phyloP scores from a whole-genome alignment of 2,797 vertebrate genomes.

The Syngnathus acus region DNA sequence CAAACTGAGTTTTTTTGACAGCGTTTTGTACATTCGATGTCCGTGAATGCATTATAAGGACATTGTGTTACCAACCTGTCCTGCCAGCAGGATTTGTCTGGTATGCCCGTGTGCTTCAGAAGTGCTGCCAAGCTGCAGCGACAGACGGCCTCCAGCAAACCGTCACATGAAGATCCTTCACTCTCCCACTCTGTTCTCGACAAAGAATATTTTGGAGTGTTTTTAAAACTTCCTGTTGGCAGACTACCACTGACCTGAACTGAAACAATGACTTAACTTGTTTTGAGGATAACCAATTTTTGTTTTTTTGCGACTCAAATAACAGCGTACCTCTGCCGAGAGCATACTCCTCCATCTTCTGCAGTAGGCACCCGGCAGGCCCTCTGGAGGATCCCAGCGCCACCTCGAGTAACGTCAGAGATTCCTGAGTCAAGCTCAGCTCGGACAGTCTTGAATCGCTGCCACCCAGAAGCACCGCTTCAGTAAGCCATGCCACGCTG shows the following conservation, averaged over 20 bases:
- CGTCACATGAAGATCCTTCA: constrained; percentile 55
- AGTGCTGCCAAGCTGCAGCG: constrained; percentile 75
- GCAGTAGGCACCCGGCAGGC: constrained; percentile 65
- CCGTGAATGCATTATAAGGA: not conserved
- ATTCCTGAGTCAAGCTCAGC: constrained; percentile 65
- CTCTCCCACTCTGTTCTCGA: constrained; percentile 70
- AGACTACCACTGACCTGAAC: not conserved
- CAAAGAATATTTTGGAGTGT: constrained; percentile 6
- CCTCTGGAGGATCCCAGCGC: constrained; percentile 68
- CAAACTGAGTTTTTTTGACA: not conserved
- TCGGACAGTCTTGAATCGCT: constrained; percentile 63
- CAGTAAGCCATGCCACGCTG: constrained; percentile 66
- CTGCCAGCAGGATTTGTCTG: constrained; percentile 67
- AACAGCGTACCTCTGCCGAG: constrained; percentile 59
- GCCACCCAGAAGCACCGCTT: constrained; percentile 64
- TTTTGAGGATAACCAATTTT: no score
- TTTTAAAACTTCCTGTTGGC: not conserved
- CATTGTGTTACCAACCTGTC: constrained; percentile 57
- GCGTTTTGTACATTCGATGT: not conserved
- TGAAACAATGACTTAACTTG: not conserved
- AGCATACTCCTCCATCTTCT: constrained; percentile 74
- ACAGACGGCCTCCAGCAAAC: constrained; percentile 69
- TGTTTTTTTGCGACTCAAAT: not conserved
- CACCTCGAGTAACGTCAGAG: constrained; percentile 65
- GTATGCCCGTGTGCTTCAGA: constrained; percentile 74